phyloP scores from a whole-genome alignment of 1,140 invertebrate genomes.

The Bicyclus anynana region DNA sequence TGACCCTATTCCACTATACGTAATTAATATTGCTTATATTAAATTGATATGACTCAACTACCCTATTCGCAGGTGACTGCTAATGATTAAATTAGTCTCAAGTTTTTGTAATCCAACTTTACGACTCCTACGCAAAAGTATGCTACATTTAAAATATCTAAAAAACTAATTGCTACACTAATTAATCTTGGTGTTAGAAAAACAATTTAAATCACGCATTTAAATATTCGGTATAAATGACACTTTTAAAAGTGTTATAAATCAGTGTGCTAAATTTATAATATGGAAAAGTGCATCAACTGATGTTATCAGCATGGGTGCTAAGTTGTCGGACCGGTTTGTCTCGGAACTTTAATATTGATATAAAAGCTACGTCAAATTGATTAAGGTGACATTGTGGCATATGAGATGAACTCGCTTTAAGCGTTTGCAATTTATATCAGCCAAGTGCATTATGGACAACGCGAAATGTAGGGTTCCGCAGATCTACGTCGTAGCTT shows the following conservation, averaged over 20 bases:
- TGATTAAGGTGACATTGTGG: constrained; percentile 33
- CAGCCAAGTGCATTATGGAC: no score
- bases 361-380: constrained; percentile 31
- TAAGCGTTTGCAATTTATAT: neutral
- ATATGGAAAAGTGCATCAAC: constrained; percentile 22
- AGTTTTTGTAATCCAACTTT: no score
- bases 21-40: no score
- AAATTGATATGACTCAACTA: no score
- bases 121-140: no score
- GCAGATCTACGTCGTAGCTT: no score
- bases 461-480: no score
- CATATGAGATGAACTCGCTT: constrained; percentile 2
- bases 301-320: constrained; percentile 17
- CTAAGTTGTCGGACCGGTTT: neutral
- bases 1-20: no score
- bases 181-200: constrained; percentile 5
- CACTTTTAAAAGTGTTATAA: constrained; percentile 22
- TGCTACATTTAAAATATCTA: no score
- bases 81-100: no score
- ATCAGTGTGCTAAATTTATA: constrained; percentile 16
- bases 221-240: constrained; percentile 8
- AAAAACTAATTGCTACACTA: constrained; percentile 1
- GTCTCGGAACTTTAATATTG: constrained; percentile 7
- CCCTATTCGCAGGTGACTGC: no score
- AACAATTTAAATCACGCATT: neutral